These are phyloP conservation scores for Boleophthalmus pectinirostris DNA, from an alignment of 2,113 vertebrate genomes.

Conservation along the genomic window DNA sequence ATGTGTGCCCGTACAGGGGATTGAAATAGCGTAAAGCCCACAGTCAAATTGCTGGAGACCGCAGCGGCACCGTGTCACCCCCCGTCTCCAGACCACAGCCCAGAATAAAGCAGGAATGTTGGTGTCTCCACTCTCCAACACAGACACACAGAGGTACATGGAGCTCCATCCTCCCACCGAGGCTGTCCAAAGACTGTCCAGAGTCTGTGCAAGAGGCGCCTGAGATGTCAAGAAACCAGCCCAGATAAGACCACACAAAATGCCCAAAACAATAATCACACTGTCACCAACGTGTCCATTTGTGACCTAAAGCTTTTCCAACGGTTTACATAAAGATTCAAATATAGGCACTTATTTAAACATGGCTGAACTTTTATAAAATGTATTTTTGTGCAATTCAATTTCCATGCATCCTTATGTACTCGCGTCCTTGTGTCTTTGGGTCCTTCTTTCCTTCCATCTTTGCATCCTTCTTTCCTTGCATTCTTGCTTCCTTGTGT, in stretches of 20 bases:
- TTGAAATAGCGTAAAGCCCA: slow-evolving; percentile 63
- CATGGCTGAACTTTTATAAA: background rate
- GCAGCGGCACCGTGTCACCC: slow-evolving; percentile 59
- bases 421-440: too few relatives aligned
- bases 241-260: slow-evolving; percentile 19
- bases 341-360: slow-evolving; percentile 4
- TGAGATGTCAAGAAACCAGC: slow-evolving; percentile 18
- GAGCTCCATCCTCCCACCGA: slow-evolving; percentile 45
- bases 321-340: slow-evolving; percentile 17
- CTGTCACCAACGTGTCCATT: slow-evolving; percentile 21
- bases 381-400: background rate
- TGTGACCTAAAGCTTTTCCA: slow-evolving; percentile 6
- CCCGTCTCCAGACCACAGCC: slow-evolving; percentile 62
- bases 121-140: slow-evolving; percentile 50
- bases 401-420: background rate
- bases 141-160: slow-evolving; percentile 37
- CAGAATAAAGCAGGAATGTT: slow-evolving; percentile 74
- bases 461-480: too few relatives aligned
- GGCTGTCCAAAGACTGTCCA: slow-evolving; percentile 30
- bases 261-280: slow-evolving; percentile 14
- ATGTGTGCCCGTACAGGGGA: slow-evolving; percentile 36
- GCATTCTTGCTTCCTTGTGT: too few relatives aligned
- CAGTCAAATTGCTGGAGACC: slow-evolving; percentile 62
- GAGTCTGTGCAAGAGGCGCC: slow-evolving; percentile 19
- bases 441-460: too few relatives aligned